These are phyloP conservation scores for Papilio polyxenes DNA, from an alignment of 1,140 invertebrate species.

Conservation along the genomic window DNA sequence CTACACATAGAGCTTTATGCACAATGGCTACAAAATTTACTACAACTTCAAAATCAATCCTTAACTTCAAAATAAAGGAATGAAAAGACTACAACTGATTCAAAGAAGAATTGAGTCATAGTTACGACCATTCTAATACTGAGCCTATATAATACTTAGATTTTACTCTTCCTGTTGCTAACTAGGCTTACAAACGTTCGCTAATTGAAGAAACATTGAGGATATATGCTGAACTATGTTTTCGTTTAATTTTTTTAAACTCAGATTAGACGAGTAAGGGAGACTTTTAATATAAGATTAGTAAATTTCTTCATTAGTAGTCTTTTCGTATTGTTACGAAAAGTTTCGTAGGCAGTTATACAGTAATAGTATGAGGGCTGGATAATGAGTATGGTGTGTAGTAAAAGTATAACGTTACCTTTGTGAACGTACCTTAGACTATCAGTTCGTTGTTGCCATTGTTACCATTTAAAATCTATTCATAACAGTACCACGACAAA, in stretches of 20 bases:
- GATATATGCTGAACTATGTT: not conserved
- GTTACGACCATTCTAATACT: not conserved
- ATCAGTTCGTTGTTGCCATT: slow-evolving; percentile 47
- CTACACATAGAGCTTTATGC: slow-evolving; percentile 42
- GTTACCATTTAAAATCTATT: slow-evolving; percentile 59
- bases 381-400: not conserved
- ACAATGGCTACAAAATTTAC: slow-evolving; percentile 28
- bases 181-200: not conserved
- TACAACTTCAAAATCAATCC: not conserved
- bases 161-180: not conserved
- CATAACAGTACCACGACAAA: slow-evolving; percentile 63
- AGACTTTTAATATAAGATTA: too few species aligned
- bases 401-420: not conserved
- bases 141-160: too few species aligned
- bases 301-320: too few species aligned
- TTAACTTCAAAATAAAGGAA: not conserved
- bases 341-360: too few species aligned
- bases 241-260: not conserved
- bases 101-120: not conserved
- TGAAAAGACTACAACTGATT: not conserved
- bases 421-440: slow-evolving; percentile 1
- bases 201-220: not conserved
- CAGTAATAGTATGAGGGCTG: too few species aligned
- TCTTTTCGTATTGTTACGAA: too few species aligned
- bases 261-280: too few species aligned